phyloP scores from a whole-genome alignment of 2,888 invertebrate genomes.

The Trachelus tabidus region DNA sequence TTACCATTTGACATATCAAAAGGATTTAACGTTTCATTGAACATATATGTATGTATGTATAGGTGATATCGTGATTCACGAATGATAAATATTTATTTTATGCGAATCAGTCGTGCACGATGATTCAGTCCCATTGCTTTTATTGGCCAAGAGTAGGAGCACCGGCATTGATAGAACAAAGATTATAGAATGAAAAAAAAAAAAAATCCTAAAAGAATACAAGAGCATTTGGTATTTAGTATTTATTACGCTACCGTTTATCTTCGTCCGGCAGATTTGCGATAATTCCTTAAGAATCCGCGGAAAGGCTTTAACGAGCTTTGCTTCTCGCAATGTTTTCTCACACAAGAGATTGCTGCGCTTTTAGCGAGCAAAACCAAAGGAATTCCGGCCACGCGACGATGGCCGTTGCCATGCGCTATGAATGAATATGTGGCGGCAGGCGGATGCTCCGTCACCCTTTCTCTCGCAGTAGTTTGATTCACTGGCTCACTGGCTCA shows the following conservation, averaged over 20 bases:
- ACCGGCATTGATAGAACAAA: background rate
- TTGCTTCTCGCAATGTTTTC: background rate
- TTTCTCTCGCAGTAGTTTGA: too few species aligned
- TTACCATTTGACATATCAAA: background rate
- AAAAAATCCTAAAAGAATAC: background rate
- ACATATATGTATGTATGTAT: background rate
- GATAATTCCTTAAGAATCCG: background rate
- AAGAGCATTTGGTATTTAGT: background rate
- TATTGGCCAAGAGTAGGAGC: background rate
- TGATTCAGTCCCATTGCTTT: slow-evolving; percentile 27
- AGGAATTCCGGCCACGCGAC: slow-evolving; percentile 35
- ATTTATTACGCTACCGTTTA: background rate
- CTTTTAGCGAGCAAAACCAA: slow-evolving; percentile 33
- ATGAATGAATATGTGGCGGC: slow-evolving; percentile 32
- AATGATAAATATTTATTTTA: slow-evolving; percentile 43
- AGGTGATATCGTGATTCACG: slow-evolving; percentile 31
- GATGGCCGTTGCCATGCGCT: slow-evolving; percentile 27
- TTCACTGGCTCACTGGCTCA: too few species aligned
- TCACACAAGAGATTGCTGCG: slow-evolving; percentile 6
- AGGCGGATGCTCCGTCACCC: slow-evolving; percentile 19
- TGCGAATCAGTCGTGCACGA: slow-evolving; percentile 37
- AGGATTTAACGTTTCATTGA: background rate
- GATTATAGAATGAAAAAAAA: background rate
- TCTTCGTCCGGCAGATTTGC: background rate
- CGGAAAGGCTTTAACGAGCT: background rate